phyloP scores from a whole-genome alignment of 92 coral and sea anemone species.

The Porites cylindrica region DNA sequence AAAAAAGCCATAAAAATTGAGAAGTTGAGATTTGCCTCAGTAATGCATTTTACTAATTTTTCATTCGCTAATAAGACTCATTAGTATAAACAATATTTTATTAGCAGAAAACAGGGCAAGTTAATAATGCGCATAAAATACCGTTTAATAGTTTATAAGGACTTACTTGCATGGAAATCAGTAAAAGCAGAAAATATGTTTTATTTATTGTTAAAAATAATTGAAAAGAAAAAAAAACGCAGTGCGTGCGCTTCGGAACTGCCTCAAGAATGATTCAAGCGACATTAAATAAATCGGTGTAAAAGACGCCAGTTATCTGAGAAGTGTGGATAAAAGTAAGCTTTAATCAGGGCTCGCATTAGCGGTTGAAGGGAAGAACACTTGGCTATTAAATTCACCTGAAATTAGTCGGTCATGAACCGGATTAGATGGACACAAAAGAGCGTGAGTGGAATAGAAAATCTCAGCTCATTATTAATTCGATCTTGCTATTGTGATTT shows the following conservation, averaged over 20 bases:
- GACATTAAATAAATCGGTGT: not conserved
- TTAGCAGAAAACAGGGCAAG: not conserved
- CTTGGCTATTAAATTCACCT: conserved; percentile 6
- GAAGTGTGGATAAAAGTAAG: conserved; percentile 1
- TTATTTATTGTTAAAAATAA: not conserved
- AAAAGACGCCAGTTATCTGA: not conserved
- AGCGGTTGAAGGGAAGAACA: conserved; percentile 1
- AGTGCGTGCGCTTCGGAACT: conserved; percentile 5
- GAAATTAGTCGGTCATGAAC: conserved; percentile 20
- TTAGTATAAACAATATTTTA: conserved; percentile 9
- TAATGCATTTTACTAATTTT: not conserved
- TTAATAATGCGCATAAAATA: not conserved
- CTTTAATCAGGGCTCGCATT: conserved; percentile 1
- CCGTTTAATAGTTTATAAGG: not conserved
- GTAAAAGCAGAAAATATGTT: not conserved
- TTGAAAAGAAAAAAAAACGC: not conserved
- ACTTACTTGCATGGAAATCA: not conserved
- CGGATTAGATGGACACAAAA: conserved; percentile 2
- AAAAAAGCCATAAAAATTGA: not conserved
- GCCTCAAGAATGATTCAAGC: conserved; percentile 4
- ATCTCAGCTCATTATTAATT: conserved; percentile 8
- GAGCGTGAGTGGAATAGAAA: conserved; percentile 1
- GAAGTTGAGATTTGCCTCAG: not conserved
- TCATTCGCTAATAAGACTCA: conserved; percentile 4
- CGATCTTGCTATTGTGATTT: conserved; percentile 1